Conservation (phyloP, 2,797 vertebrate species). For the Botia almorhae region DNA sequence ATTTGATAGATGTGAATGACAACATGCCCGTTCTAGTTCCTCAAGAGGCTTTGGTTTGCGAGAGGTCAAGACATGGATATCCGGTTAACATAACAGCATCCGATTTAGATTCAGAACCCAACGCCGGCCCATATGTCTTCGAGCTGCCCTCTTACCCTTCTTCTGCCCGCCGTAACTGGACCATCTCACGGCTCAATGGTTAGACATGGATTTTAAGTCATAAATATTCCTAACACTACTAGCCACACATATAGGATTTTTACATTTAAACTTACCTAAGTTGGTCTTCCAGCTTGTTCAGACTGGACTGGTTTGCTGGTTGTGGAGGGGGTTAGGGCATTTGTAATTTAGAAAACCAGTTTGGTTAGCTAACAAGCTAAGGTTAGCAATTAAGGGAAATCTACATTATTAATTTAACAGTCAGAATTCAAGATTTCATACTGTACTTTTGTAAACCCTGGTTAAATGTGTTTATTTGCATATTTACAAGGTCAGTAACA, state of each 20-base stretch:
- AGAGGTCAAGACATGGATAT: constrained; percentile 83
- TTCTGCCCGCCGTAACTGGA: constrained; percentile 93
- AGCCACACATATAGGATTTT: background rate
- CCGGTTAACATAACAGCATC: constrained; percentile 93
- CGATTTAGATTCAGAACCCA: constrained; percentile 91
- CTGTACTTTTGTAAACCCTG: background rate
- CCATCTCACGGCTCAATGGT: constrained; percentile 91
- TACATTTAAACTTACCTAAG: background rate
- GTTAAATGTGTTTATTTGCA: background rate
- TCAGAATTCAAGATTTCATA: too few relatives aligned
- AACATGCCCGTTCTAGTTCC: constrained; percentile 92
- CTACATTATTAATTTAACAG: too few relatives aligned
- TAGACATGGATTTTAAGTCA: constrained; percentile 55
- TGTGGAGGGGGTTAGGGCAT: background rate
- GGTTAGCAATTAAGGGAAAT: too few relatives aligned
- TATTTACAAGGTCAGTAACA: background rate
- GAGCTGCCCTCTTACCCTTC: constrained; percentile 89
- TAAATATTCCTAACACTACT: background rate
- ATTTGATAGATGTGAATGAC: constrained; percentile 96
- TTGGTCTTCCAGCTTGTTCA: background rate
- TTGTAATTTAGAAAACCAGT: too few relatives aligned
- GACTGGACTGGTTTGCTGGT: background rate
- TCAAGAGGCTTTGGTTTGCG: constrained; percentile 92
- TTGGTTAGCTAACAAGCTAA: too few relatives aligned
- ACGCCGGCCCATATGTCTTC: constrained; percentile 93